Conservation (phyloP, 2,113 vertebrate species). For the Pseudorhombus dupliciocellatus region DNA sequence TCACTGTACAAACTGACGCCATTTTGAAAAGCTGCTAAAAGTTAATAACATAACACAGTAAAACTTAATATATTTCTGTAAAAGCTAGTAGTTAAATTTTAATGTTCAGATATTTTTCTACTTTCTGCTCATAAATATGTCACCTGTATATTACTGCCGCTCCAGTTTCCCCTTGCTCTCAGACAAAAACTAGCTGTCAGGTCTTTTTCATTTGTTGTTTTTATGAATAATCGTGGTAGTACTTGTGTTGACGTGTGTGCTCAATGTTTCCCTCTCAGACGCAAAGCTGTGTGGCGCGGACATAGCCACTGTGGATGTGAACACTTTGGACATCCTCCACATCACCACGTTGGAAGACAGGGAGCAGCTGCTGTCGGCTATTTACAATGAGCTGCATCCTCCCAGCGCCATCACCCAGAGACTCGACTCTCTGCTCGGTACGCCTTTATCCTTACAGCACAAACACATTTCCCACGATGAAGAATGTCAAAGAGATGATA, state of each 20-base stretch:
- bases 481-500: neutral
- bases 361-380: slow-evolving; percentile 78
- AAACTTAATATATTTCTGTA: neutral
- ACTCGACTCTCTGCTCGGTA: slow-evolving; percentile 76
- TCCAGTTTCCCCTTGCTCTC: neutral
- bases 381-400: slow-evolving; percentile 80
- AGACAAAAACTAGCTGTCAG: neutral
- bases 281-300: slow-evolving; percentile 77
- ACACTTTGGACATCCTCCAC: slow-evolving; percentile 74
- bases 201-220: neutral
- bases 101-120: neutral
- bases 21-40: slow-evolving; percentile 6
- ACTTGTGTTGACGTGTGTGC: neutral
- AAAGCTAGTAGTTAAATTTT: neutral
- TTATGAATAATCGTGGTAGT: neutral
- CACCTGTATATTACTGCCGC: neutral
- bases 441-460: neutral
- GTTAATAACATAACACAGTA: neutral
- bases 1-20: neutral
- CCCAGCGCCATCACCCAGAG: slow-evolving; percentile 58
- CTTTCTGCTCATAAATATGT: neutral
- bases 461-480: neutral
- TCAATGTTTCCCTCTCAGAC: slow-evolving; percentile 61
- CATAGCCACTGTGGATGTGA: slow-evolving; percentile 73
- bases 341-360: slow-evolving; percentile 72